phyloP scores from a whole-genome alignment of 2,797 vertebrate species.

The Labeo calbasu region DNA sequence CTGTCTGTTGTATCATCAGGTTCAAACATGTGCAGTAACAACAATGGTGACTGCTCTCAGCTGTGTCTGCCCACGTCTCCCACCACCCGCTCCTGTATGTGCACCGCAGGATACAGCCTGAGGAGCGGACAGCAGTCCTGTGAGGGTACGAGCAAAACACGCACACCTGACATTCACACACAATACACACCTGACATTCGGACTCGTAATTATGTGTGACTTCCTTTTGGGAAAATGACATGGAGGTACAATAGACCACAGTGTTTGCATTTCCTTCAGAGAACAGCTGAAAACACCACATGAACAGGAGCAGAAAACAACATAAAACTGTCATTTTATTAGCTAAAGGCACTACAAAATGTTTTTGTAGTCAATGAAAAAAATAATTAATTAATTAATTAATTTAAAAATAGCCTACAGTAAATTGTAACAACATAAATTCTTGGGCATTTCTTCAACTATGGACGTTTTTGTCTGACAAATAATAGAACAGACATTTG shows the following conservation, averaged over 20 bases:
- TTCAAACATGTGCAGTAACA: slow-evolving; percentile 89
- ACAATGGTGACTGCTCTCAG: slow-evolving; percentile 95
- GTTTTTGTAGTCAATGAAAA: neutral
- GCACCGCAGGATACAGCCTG: slow-evolving; percentile 94
- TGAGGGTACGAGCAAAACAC: slow-evolving; percentile 79
- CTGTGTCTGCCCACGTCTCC: slow-evolving; percentile 91
- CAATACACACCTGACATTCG: neutral
- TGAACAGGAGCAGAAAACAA: neutral
- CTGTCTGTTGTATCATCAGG: slow-evolving; percentile 63
- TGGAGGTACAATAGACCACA: neutral
- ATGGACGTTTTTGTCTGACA: neutral
- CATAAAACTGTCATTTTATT: neutral
- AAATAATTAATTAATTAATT: neutral
- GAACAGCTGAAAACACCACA: neutral
- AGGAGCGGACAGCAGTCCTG: slow-evolving; percentile 92
- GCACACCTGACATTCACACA: slow-evolving; percentile 26
- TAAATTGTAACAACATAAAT: neutral
- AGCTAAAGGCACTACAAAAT: neutral
- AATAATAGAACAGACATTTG: neutral
- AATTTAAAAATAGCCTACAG: neutral
- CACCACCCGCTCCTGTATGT: slow-evolving; percentile 89
- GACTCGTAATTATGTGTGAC: slow-evolving; percentile 1
- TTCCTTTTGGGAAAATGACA: neutral
- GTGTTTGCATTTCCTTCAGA: slow-evolving; percentile 6
- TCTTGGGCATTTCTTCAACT: neutral